Evolutionary conservation across 2,113 vertebrate genomes (phyloP).

Genomic region (Crotalus tigris): DNA sequence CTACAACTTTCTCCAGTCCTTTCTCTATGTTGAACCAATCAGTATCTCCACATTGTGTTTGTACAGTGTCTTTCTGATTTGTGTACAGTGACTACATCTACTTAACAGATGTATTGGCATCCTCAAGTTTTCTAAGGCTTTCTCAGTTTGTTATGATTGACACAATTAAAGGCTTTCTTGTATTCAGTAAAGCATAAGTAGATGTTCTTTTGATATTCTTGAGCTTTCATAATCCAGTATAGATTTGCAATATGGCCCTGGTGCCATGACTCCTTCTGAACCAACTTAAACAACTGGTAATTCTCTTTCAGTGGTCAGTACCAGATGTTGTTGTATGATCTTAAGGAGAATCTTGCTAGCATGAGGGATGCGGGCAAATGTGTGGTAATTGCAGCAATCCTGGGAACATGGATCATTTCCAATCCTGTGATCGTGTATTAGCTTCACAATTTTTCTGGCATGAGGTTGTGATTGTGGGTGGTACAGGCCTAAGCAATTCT

Average conservation of each 20-base stretch:
- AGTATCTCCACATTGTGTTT: background rate
- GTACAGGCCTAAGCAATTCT: background rate
- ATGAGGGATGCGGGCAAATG: background rate
- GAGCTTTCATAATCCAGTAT: background rate
- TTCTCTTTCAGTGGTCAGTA: background rate
- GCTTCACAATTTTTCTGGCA: background rate
- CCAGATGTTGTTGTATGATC: background rate
- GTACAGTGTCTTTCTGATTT: background rate
- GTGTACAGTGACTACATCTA: background rate
- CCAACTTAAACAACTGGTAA: background rate
- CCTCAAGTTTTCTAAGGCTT: background rate
- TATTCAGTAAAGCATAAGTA: background rate
- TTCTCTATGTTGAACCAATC: background rate
- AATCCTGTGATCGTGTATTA: background rate
- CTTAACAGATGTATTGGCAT: background rate
- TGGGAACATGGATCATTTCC: background rate
- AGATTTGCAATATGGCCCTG: background rate
- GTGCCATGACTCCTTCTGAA: background rate
- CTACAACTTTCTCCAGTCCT: background rate
- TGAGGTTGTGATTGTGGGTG: background rate
- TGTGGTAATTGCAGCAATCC: background rate
- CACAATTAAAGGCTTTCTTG: background rate
- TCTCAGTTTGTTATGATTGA: background rate
- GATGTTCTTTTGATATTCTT: background rate
- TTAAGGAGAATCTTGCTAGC: background rate